These are phyloP conservation scores for Gallinago nigripennis DNA, from an alignment of 2,797 vertebrate species.

Conservation along the genomic window DNA sequence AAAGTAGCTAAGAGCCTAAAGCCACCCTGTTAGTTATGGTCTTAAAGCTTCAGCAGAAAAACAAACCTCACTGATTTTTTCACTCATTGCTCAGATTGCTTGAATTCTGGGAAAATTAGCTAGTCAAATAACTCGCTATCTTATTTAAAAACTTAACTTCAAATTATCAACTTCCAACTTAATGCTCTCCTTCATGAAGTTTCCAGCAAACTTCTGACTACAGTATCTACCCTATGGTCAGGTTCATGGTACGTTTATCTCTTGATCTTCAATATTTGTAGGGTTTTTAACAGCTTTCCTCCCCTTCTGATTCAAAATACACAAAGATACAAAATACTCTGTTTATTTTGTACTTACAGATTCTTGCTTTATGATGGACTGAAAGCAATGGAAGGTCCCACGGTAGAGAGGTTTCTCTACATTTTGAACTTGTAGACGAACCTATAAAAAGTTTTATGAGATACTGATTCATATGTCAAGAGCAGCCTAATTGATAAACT, in stretches of 20 bases:
- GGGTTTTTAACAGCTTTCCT: neutral
- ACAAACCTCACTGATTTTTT: neutral
- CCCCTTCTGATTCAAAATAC: neutral
- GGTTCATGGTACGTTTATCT: neutral
- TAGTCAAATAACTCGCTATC: neutral
- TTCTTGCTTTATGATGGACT: conserved; percentile 93
- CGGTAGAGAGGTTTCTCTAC: conserved; percentile 90
- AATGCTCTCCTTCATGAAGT: neutral
- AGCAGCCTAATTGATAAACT: neutral
- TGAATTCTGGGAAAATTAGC: neutral
- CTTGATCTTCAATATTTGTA: neutral
- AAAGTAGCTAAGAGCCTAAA: neutral
- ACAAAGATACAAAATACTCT: neutral
- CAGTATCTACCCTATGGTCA: fast-evolving
- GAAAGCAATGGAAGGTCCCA: conserved; percentile 94
- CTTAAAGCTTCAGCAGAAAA: neutral
- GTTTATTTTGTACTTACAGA: conserved; percentile 82
- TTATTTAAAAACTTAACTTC: neutral
- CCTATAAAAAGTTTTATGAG: conserved; percentile 78
- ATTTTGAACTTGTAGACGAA: conserved; percentile 94
- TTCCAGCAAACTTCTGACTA: neutral
- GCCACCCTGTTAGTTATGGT: neutral
- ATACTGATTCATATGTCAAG: neutral
- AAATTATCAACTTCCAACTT: neutral
- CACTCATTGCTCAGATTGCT: neutral